Conservation (phyloP, 2,888 invertebrate genomes). For the Agriopis marginaria region DNA sequence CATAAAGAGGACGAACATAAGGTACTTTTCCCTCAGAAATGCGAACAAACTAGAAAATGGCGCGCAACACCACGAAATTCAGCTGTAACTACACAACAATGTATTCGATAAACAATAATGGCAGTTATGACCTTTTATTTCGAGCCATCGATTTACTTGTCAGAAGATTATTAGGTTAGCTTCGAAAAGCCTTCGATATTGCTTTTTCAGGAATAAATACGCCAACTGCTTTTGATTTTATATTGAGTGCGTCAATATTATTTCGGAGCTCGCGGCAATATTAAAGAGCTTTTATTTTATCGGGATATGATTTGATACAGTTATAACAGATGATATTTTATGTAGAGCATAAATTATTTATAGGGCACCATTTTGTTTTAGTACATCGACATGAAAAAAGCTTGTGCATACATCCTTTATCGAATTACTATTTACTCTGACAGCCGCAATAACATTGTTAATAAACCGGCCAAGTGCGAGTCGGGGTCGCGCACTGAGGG, state of each 20-base stretch:
- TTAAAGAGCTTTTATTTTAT: slow-evolving; percentile 1
- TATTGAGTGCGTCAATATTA: slow-evolving; percentile 12
- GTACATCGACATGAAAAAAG: no score
- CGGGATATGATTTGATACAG: neutral
- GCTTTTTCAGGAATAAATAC: slow-evolving; percentile 16
- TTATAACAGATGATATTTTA: neutral
- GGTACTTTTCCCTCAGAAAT: no score
- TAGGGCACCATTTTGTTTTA: no score
- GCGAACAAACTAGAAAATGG: neutral
- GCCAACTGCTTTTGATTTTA: slow-evolving; percentile 13
- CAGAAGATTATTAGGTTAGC: slow-evolving; percentile 17
- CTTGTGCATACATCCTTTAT: no score
- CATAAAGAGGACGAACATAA: no score
- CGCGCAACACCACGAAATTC: neutral
- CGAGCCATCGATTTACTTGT: slow-evolving; percentile 6
- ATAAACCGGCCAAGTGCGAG: no score
- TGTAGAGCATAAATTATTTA: neutral
- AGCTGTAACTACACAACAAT: neutral
- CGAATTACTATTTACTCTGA: no score
- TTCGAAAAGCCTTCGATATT: slow-evolving; percentile 15
- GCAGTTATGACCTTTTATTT: slow-evolving; percentile 8
- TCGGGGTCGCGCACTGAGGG: no score
- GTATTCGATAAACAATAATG: slow-evolving; percentile 7
- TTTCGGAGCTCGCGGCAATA: slow-evolving; percentile 1
- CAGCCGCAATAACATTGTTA: no score